phyloP scores from a whole-genome alignment of 2,888 invertebrate genomes.

The Callyntrura sp. region DNA sequence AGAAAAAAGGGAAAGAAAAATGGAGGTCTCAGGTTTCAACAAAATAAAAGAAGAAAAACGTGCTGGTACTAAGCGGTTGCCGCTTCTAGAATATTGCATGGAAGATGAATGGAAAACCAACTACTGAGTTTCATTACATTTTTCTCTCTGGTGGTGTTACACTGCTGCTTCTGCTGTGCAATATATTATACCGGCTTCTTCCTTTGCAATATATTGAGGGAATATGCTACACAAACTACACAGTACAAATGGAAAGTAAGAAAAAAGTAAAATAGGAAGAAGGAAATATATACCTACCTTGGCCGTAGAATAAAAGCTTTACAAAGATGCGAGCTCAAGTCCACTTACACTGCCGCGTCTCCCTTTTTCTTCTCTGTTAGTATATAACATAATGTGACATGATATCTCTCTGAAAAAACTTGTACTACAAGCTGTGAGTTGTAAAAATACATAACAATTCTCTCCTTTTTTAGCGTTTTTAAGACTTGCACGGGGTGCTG shows the following conservation, averaged over 20 bases:
- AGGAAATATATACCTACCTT: neutral
- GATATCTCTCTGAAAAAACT: conserved; percentile 37
- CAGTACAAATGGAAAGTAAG: neutral
- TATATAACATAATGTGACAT: conserved; percentile 62
- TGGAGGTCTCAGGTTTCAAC: conserved; percentile 65
- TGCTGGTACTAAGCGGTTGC: neutral
- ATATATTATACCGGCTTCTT: conserved; percentile 49
- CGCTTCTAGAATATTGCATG: neutral
- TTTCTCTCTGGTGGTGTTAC: conserved; percentile 13
- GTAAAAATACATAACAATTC: conserved; percentile 43
- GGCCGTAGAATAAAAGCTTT: no score
- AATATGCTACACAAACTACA: neutral
- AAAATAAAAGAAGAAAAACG: conserved; percentile 43
- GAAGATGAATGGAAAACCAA: conserved; percentile 66
- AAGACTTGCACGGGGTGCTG: conserved; percentile 22
- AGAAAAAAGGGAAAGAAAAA: conserved; percentile 53
- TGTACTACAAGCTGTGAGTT: conserved; percentile 65
- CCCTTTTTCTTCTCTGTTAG: neutral
- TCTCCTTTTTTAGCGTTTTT: neutral
- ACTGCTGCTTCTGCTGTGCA: conserved; percentile 7
- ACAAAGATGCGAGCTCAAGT: neutral
- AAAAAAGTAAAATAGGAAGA: conserved; percentile 2
- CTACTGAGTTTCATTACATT: conserved; percentile 63
- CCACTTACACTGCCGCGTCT: conserved; percentile 12
- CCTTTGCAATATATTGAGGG: conserved; percentile 23